A percentile compares a stretch with the other conserved stretches of the same genome.
These are phyloP conservation scores for Muscina levida DNA, from an alignment of 2,888 invertebrate genomes.

Conservation along the genomic window DNA sequence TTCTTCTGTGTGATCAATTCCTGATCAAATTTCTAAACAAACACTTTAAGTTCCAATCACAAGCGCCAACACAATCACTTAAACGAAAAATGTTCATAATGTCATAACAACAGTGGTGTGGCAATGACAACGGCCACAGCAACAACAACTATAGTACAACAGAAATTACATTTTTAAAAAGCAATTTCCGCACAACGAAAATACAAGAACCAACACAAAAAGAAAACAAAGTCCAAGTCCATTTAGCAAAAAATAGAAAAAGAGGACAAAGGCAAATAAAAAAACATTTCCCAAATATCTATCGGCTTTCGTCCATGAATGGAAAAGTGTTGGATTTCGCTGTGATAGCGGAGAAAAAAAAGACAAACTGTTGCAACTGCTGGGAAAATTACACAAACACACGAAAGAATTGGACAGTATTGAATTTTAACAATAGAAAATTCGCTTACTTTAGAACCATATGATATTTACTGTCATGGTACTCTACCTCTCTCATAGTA, in stretches of 20 bases:
- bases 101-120: not conserved
- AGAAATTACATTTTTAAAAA: slow-evolving; percentile 34
- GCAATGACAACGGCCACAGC: not conserved
- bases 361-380: not conserved
- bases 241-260: not conserved
- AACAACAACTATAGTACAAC: slow-evolving; percentile 13
- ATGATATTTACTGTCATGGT: slow-evolving; percentile 31
- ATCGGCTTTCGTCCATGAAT: not conserved
- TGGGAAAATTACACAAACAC: slow-evolving; percentile 2
- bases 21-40: slow-evolving; percentile 34
- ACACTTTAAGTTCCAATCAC: slow-evolving; percentile 8
- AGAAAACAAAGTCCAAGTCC: slow-evolving; percentile 6
- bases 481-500: too few relatives aligned
- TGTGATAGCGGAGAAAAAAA: not conserved
- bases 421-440: slow-evolving; percentile 37
- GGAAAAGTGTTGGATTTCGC: not conserved
- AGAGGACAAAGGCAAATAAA: not conserved
- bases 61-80: not conserved
- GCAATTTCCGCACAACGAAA: slow-evolving; percentile 15
- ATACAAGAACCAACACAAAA: not conserved
- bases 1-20: slow-evolving; percentile 6
- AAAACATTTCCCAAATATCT: not conserved
- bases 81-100: not conserved
- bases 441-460: slow-evolving; percentile 33
- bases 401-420: not conserved